Percentiles rank a stretch among this genome's conserved stretches.
Conservation (phyloP, 2,113 vertebrate genomes). For the Pseudolaguvia tuberculata region DNA sequence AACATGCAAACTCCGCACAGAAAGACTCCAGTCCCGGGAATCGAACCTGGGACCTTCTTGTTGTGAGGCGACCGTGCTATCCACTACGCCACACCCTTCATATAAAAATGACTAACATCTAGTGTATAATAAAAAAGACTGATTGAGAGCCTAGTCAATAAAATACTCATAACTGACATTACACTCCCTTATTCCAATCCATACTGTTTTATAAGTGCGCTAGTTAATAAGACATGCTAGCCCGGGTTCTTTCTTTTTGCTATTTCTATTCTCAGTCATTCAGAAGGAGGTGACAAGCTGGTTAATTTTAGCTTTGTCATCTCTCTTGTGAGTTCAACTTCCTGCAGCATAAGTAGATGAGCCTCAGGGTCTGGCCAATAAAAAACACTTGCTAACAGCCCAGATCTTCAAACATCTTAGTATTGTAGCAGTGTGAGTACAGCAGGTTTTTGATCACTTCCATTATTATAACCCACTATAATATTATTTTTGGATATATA, state of each 20-base stretch:
- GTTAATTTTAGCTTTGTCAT: conserved; percentile 70
- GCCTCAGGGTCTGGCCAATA: conserved; percentile 38
- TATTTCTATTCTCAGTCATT: conserved; percentile 60
- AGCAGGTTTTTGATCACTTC: not conserved
- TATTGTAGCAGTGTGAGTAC: not conserved
- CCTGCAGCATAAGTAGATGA: conserved; percentile 59
- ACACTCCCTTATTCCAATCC: not conserved
- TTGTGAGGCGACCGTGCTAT: too few species aligned
- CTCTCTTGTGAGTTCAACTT: conserved; percentile 63
- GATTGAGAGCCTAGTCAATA: not conserved
- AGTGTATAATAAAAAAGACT: conserved; percentile 1
- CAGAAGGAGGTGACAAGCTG: conserved; percentile 54
- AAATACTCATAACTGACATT: not conserved
- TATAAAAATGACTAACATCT: conserved; percentile 10
- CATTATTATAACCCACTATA: too few species aligned
- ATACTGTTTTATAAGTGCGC: not conserved
- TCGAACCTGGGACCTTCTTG: too few species aligned
- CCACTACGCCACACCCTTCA: too few species aligned
- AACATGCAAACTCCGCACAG: too few species aligned
- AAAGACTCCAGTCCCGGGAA: too few species aligned
- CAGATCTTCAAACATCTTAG: not conserved
- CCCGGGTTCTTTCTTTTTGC: conserved; percentile 52
- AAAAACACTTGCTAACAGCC: not conserved
- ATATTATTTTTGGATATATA: not conserved
- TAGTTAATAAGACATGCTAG: conserved; percentile 39